Evolutionary conservation across 2,888 invertebrate species (phyloP).

Genomic region (Tiliacea citrago): DNA sequence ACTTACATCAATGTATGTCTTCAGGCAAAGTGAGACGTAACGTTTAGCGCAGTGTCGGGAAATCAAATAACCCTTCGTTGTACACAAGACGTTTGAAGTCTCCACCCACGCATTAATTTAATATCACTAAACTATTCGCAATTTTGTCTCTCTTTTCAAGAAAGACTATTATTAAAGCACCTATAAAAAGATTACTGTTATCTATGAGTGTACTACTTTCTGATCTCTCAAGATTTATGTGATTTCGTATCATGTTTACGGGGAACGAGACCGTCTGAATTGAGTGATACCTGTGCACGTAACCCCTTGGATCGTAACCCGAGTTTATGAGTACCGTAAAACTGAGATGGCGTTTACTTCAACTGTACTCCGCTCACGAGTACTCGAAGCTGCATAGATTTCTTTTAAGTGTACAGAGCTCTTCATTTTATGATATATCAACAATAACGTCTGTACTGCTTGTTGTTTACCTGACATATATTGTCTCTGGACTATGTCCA

Average conservation of each 20-base stretch:
- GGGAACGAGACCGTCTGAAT: conserved; percentile 46
- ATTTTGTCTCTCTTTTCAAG: conserved; percentile 22
- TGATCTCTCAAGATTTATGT: conserved; percentile 47
- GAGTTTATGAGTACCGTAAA: conserved; percentile 62
- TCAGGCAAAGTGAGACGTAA: conserved; percentile 7
- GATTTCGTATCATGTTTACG: conserved; percentile 45
- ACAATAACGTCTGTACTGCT: conserved; percentile 15
- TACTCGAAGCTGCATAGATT: conserved; percentile 40
- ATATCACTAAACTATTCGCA: conserved; percentile 14
- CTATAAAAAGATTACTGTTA: conserved; percentile 33
- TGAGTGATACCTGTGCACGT: conserved; percentile 63
- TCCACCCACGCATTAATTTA: conserved; percentile 27
- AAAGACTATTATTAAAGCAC: conserved; percentile 8
- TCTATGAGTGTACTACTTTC: conserved; percentile 27
- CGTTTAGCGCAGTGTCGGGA: conserved; percentile 1
- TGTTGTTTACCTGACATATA: conserved; percentile 16
- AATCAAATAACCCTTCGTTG: conserved; percentile 30
- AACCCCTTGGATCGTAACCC: conserved; percentile 57
- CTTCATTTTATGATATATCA: conserved; percentile 39
- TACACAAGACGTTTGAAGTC: neutral
- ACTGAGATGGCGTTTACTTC: conserved; percentile 46
- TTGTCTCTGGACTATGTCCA: conserved; percentile 5
- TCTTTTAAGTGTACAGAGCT: conserved; percentile 33
- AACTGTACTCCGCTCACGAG: conserved; percentile 34
- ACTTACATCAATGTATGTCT: neutral